Base-by-base conservation (phyloP, 2,797 vertebrate species). In the Pseudomugil tenellus region DNA sequence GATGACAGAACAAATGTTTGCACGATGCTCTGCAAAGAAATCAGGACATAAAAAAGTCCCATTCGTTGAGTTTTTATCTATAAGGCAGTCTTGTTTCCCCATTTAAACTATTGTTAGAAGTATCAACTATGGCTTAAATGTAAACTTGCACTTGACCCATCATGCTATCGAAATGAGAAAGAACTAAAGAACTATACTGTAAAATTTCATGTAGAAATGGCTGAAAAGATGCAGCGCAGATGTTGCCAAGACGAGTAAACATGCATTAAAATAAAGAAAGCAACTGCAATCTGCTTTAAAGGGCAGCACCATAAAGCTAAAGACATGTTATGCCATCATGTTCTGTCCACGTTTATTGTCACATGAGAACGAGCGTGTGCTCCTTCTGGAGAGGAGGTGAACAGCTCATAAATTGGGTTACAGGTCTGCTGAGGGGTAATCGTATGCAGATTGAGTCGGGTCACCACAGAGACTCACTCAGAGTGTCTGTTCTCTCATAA, bases 381-480 rank as follows among this genome's bases (percentile, higher is more conserved):
- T 76, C 58, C 67, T 65, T 46, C 69, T 65, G 70, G 53, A 67
- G 80, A 77, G 31, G 63, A 81, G 83, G 76, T 70, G 84, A 84
- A 70, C 67, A 63, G 83, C 87, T 83, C 85, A 70, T 89, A 87
- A 91, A 92, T 71, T 57, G 56, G 84, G 81, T 87, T 87, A 85
- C 78, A 77, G 87, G 85, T 89, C 88, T 71, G 74, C 78, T 75
- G 82, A 64, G 74, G 87, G 85, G 70, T 89, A 91, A 89, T 89
- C 58, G 54, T 79, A 91, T 89, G 88, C 86, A 87, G 85, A 91
- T 86, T 86, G 84, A 87, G 77, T 89, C 75, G 28, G 77, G 84
- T 89, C 81, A 85, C 79, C 80, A 39, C 58, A 1, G 77, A 81
- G 79, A 83, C 80, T 84, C 73, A 35, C 56, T 43, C 76, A 76